A percentile compares a stretch with the other conserved stretches of the same genome.
Conservation (phyloP, 2,888 invertebrate genomes). For the Linnaemya vulpina region DNA sequence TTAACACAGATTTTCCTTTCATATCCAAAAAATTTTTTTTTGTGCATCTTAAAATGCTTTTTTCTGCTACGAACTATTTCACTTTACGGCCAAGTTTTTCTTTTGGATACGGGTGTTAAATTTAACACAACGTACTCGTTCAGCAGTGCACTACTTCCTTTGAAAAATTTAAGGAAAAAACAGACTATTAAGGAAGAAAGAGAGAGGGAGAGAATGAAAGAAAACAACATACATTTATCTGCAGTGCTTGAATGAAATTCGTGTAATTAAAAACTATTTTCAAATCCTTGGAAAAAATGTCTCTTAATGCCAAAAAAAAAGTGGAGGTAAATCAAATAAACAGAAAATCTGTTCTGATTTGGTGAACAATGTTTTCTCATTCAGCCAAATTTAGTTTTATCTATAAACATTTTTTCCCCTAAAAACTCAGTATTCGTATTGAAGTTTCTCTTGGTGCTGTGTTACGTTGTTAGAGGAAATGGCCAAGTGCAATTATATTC, state of each 20-base stretch:
- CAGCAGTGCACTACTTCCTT: background rate
- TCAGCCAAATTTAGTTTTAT: slow-evolving; percentile 30
- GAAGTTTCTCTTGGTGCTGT: background rate
- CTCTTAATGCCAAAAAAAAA: slow-evolving; percentile 48
- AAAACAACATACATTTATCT: slow-evolving; percentile 35
- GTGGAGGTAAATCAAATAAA: slow-evolving; percentile 7
- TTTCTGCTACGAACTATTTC: slow-evolving; percentile 16
- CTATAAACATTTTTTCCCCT: slow-evolving; percentile 9
- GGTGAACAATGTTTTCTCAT: background rate
- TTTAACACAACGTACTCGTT: slow-evolving; percentile 34
- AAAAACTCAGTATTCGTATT: slow-evolving; percentile 1
- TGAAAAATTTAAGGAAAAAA: background rate
- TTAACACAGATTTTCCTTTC: slow-evolving; percentile 8
- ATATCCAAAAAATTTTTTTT: background rate
- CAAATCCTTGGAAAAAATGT: slow-evolving; percentile 23
- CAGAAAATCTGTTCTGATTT: slow-evolving; percentile 40
- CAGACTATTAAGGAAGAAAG: background rate
- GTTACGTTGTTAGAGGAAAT: slow-evolving; percentile 10
- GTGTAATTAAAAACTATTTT: slow-evolving; percentile 51
- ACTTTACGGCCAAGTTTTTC: slow-evolving; percentile 46
- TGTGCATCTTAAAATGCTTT: background rate
- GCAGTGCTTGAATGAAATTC: slow-evolving; percentile 43
- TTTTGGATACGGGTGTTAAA: slow-evolving; percentile 46
- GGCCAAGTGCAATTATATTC: slow-evolving; percentile 12
- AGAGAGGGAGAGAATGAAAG: background rate